Conservation (phyloP, 2,113 vertebrate species). For the Stegastes partitus region DNA sequence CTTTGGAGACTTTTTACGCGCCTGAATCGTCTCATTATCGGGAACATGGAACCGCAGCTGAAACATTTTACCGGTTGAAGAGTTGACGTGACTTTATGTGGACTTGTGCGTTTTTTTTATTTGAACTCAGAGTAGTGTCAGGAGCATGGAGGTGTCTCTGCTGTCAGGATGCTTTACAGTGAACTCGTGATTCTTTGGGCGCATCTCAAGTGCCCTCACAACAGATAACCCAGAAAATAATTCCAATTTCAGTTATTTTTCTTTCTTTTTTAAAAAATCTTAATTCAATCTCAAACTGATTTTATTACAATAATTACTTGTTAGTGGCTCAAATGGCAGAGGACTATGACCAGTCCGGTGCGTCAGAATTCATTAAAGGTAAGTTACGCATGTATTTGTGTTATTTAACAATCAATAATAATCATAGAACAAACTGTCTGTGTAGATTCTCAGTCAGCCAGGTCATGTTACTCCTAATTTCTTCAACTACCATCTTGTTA, state of each 20-base stretch:
- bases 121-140: neutral
- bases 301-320: neutral
- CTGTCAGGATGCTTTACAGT: neutral
- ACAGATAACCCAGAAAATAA: slow-evolving; percentile 7
- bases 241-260: neutral
- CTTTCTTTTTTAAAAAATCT: no score
- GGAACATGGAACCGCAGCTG: neutral
- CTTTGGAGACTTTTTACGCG: slow-evolving; percentile 18
- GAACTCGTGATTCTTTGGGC: neutral
- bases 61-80: neutral
- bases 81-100: neutral
- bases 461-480: no score
- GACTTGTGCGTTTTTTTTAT: no score
- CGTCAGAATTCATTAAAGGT: slow-evolving; percentile 71
- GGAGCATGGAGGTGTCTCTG: no score
- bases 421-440: no score
- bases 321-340: slow-evolving; percentile 60
- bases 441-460: no score
- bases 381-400: slow-evolving; percentile 4
- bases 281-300: neutral
- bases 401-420: no score
- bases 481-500: no score
- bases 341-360: slow-evolving; percentile 45
- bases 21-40: neutral
- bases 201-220: neutral